phyloP scores from a whole-genome alignment of 2,113 vertebrate genomes.

The Mugil cephalus region DNA sequence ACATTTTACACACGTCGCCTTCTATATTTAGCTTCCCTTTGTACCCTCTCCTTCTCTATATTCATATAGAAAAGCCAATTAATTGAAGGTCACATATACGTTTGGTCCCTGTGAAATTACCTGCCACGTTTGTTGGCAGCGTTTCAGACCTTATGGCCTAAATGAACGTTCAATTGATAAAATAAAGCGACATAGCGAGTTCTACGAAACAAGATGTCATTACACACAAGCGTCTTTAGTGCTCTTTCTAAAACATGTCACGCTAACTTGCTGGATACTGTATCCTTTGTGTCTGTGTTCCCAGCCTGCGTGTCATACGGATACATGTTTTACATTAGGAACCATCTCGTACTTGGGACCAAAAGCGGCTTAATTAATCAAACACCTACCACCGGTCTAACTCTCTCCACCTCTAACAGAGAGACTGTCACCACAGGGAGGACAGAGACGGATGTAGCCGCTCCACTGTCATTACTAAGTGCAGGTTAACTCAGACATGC shows the following conservation, averaged over 20 bases:
- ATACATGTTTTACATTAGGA: conserved; percentile 40
- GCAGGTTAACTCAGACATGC: conserved; percentile 40
- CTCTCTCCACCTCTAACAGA: conserved; percentile 42
- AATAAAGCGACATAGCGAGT: conserved; percentile 14
- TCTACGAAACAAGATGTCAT: neutral
- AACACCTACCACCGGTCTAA: conserved; percentile 55
- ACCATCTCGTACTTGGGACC: conserved; percentile 38
- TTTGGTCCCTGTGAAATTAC: conserved; percentile 21
- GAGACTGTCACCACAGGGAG: conserved; percentile 40
- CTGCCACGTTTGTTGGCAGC: conserved; percentile 13
- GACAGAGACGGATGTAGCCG: conserved; percentile 62
- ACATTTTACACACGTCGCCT: neutral
- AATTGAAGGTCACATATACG: conserved; percentile 43
- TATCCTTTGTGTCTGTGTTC: conserved; percentile 39
- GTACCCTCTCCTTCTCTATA: conserved; percentile 12
- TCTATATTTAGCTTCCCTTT: neutral
- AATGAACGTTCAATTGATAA: conserved; percentile 11
- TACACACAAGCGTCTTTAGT: neutral
- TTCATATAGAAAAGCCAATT: conserved; percentile 38
- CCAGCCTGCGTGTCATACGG: conserved; percentile 45
- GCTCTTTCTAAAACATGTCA: neutral
- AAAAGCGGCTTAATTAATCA: conserved; percentile 67
- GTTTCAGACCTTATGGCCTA: conserved; percentile 8
- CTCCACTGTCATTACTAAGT: conserved; percentile 52
- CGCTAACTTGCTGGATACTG: neutral